phyloP scores from a whole-genome alignment of 2,797 vertebrate genomes.

The Anomalospiza imberbis region DNA sequence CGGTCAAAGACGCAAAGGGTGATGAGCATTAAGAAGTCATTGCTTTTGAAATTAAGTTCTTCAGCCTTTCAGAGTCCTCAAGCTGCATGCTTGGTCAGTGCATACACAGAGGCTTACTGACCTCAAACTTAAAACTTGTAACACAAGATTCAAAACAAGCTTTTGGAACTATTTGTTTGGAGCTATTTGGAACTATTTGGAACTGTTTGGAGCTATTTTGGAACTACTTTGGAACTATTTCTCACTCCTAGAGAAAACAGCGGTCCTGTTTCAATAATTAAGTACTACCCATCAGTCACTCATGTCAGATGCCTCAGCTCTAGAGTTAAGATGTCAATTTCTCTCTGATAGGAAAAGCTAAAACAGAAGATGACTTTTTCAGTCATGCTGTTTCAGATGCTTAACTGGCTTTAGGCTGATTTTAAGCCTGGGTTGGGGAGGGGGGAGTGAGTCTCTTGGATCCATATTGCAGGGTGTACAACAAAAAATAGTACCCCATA shows the following conservation, averaged over 20 bases:
- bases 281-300: fast-evolving
- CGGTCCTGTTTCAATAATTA: not conserved
- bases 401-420: not conserved
- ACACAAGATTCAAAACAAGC: too few species aligned
- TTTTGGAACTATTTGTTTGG: not conserved
- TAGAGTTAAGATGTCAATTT: not conserved
- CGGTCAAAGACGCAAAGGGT: not conserved
- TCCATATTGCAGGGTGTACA: not conserved
- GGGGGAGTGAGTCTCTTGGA: not conserved
- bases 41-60: not conserved
- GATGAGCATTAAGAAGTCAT: fast-evolving
- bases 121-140: not conserved
- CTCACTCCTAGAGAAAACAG: not conserved
- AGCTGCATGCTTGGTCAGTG: fast-evolving
- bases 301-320: not conserved
- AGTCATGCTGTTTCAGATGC: not conserved
- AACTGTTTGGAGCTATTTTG: too few species aligned
- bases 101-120: not conserved
- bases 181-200: too few species aligned
- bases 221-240: too few species aligned
- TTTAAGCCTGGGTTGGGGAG: not conserved
- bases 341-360: not conserved
- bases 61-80: not conserved
- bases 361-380: not conserved
- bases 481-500: not conserved